A percentile compares a stretch with the other conserved stretches of the same genome.
Evolutionary conservation across 2,113 vertebrate genomes (phyloP).

Genomic region (Planiliza haematocheilus): DNA sequence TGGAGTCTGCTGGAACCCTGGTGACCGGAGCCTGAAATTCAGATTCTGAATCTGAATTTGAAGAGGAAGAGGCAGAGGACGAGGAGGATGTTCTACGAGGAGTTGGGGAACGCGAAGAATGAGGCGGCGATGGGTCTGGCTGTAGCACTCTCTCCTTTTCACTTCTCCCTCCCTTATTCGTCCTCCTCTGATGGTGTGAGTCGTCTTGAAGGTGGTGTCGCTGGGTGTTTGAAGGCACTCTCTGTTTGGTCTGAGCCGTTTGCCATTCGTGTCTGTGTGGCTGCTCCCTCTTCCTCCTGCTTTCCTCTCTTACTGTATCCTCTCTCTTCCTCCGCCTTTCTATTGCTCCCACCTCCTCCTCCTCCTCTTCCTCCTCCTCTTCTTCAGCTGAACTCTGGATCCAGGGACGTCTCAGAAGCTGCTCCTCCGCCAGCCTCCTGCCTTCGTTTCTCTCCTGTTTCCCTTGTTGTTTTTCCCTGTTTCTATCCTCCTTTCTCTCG

Average conservation of each 20-base stretch:
- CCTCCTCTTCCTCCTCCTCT: conserved; percentile 77
- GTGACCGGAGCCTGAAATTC: conserved; percentile 75
- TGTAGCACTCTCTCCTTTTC: conserved; percentile 67
- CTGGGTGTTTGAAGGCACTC: conserved; percentile 28
- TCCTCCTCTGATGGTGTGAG: conserved; percentile 30
- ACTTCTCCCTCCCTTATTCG: conserved; percentile 53
- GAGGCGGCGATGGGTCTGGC: conserved; percentile 75
- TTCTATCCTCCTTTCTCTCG: conserved; percentile 56
- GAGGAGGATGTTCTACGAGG: conserved; percentile 71
- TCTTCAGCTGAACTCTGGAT: conserved; percentile 80
- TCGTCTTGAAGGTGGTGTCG: conserved; percentile 28
- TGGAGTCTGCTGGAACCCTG: conserved; percentile 82
- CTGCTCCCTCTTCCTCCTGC: conserved; percentile 71
- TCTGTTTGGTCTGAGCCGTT: conserved; percentile 58
- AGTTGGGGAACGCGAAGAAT: conserved; percentile 79
- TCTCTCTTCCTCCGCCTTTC: conserved; percentile 77
- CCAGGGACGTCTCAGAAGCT: conserved; percentile 81
- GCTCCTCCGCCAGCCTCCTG: conserved; percentile 85
- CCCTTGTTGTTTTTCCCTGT: conserved; percentile 49
- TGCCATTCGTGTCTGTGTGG: conserved; percentile 61
- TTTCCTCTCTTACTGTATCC: conserved; percentile 65
- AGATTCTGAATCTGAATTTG: conserved; percentile 87
- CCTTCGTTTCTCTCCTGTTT: conserved; percentile 70
- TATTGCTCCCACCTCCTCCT: conserved; percentile 76
- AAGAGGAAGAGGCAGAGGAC: conserved; percentile 83